Base-by-base conservation (phyloP, 2,113 vertebrate genomes). In the Oncorhynchus keta region DNA sequence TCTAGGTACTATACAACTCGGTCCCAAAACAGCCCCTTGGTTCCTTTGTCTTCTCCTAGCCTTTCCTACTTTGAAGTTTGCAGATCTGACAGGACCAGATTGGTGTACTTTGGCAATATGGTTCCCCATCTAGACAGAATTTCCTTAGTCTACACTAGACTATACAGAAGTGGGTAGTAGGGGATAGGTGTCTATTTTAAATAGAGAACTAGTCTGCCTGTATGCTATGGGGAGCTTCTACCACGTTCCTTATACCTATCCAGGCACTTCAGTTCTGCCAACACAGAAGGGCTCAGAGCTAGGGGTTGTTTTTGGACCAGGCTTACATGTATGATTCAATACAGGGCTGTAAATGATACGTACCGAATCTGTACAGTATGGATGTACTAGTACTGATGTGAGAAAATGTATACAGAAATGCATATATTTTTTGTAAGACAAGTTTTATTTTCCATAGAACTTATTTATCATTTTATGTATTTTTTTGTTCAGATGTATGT, bases 401-500 rank as follows among this genome's bases (percentile, higher is more conserved):
- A 95, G 94, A 95, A 95, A 95, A 96, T 96, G 96, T 95, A 95
- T 96, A 95, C 95, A 95, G 93, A 96, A 94, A 95, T 94, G 95
- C 94, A 96, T 95, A 91, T 92, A 92, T 92, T 96, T 96, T 96
- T 97, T 95, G 95, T 97, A 97, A 97, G 93, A 96, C 94, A 94
- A 97, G 93, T 57, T 12, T 5, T 76, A 86, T 85, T 90, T 96
- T 96, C 94, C 94, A 95, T 94, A 95, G 94, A 96, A 93, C 94
- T 97, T 97, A 97, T 98, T 98, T 98, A 98, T 91, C 92, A 92
- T 96, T 97, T 93, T 94, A 94, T 92, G 94, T 96, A 93, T 94
- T 94, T 95, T 98, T 97, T 92, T 88, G 91, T 92, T 97, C 84
- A 86, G 77, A 55, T 73, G 72, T 93, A 94, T 77, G 84, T 89